These are phyloP conservation scores for Heterotilapia buettikoferi DNA, from an alignment of 2,113 vertebrate genomes.

Conservation along the genomic window DNA sequence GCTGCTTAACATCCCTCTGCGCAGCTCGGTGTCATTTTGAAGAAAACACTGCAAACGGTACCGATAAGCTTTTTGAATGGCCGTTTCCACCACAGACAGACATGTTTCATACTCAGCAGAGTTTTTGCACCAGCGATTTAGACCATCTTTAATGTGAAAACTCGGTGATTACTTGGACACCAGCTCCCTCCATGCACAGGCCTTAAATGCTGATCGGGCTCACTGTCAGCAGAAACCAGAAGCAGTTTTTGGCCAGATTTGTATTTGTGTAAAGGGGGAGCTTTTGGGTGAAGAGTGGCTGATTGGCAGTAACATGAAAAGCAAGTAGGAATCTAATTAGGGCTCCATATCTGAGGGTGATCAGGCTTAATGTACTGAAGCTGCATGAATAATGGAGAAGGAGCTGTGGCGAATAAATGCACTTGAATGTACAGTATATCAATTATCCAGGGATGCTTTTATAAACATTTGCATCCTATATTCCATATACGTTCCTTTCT, in stretches of 20 bases:
- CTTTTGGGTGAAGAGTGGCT: neutral
- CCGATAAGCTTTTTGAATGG: fast-evolving
- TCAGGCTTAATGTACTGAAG: neutral
- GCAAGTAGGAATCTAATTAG: neutral
- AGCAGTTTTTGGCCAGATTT: neutral
- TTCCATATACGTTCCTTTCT: neutral
- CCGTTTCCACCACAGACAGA: neutral
- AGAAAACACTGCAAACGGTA: neutral
- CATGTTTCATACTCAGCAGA: neutral
- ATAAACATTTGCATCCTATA: neutral
- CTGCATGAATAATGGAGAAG: conserved; percentile 3
- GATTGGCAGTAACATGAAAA: neutral
- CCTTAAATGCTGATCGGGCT: conserved; percentile 6
- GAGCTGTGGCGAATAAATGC: neutral
- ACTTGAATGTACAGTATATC: neutral
- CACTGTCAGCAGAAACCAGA: conserved; percentile 14
- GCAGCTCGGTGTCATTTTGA: neutral
- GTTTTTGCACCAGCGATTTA: neutral
- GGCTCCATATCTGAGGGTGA: neutral
- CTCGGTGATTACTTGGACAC: neutral
- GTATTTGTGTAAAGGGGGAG: neutral
- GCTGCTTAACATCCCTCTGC: neutral
- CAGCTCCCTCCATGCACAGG: neutral
- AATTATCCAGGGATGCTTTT: neutral
- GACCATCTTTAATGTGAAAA: neutral